Evolutionary conservation across 2,888 invertebrate genomes (phyloP).

Genomic region (Xylocampa areola): DNA sequence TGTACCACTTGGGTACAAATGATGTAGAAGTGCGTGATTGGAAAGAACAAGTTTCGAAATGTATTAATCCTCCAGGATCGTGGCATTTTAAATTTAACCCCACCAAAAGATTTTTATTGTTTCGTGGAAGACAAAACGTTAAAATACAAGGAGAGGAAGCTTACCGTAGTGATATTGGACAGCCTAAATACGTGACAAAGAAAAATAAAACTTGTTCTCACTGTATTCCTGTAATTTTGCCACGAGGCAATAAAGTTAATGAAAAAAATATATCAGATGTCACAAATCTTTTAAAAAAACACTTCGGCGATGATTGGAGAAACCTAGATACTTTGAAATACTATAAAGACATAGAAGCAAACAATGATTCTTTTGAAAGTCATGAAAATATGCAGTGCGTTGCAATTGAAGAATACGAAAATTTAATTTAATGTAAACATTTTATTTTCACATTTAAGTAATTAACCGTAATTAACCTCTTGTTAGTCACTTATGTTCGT

Average conservation of each 20-base stretch:
- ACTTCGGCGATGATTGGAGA: constrained; percentile 50
- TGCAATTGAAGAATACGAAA: constrained; percentile 33
- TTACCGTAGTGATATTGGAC: constrained; percentile 17
- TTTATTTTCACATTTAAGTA: constrained; percentile 12
- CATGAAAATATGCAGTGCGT: constrained; percentile 33
- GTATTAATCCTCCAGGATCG: constrained; percentile 1
- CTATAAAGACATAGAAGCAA: constrained; percentile 48
- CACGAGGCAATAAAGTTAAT: constrained; percentile 43
- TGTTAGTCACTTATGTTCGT: too few relatives aligned
- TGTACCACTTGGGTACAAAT: constrained; percentile 10
- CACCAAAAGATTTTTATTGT: too few relatives aligned
- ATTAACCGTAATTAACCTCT: too few relatives aligned
- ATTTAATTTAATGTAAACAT: constrained; percentile 7
- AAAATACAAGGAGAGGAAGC: too few relatives aligned
- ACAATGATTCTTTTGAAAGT: constrained; percentile 36
- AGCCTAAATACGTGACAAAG: constrained; percentile 43
- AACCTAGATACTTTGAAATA: constrained; percentile 47
- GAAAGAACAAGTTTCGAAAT: constrained; percentile 10
- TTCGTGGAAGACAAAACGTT: too few relatives aligned
- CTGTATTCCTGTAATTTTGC: constrained; percentile 34
- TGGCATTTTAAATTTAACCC: too few relatives aligned
- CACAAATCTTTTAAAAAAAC: constrained; percentile 48
- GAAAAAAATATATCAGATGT: constrained; percentile 46
- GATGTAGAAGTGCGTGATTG: constrained; percentile 9
- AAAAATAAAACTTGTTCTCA: constrained; percentile 36